A percentile compares a stretch with the other conserved stretches of the same genome.
phyloP scores from a whole-genome alignment of 1,140 invertebrate species.

The Brachionus paranguensis region DNA sequence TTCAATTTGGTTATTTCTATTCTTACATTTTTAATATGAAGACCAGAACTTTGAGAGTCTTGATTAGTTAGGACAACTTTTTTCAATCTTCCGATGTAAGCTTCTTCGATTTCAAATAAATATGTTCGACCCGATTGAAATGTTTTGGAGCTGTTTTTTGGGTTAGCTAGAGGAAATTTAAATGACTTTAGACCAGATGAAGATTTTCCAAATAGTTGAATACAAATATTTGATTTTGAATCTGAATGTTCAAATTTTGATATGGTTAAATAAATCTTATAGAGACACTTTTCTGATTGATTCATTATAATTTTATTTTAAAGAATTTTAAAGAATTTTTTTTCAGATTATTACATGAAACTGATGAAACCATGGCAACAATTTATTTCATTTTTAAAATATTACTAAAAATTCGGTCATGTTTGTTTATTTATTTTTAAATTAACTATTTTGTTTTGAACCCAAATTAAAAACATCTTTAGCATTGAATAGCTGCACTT shows the following conservation, averaged over 20 bases:
- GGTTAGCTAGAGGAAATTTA: constrained; percentile 51
- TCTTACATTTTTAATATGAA: constrained; percentile 53
- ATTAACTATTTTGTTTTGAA: too few relatives aligned
- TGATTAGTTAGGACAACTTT: constrained; percentile 53
- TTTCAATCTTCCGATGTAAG: constrained; percentile 48
- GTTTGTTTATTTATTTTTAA: too few relatives aligned
- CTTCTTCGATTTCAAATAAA: constrained; percentile 52
- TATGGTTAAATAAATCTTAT: constrained; percentile 51
- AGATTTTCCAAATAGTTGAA: constrained; percentile 51
- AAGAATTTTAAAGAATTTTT: not conserved
- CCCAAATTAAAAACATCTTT: too few relatives aligned
- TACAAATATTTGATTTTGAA: constrained; percentile 54
- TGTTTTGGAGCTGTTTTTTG: constrained; percentile 50
- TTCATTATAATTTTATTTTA: not conserved
- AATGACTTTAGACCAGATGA: constrained; percentile 41
- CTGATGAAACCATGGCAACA: not conserved
- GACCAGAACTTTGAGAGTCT: constrained; percentile 49
- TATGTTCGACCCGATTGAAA: constrained; percentile 55
- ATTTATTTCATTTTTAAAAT: not conserved
- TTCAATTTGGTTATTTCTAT: constrained; percentile 49
- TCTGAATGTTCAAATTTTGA: constrained; percentile 55
- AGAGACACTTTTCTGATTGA: not conserved
- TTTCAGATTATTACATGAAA: not conserved
- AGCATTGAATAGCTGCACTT: too few relatives aligned
- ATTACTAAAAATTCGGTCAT: too few relatives aligned